Evolutionary conservation across 2,888 invertebrate species (phyloP), one percentile per base, ranked within the genome.

Genomic region (Latheticus oryzae): DNA sequence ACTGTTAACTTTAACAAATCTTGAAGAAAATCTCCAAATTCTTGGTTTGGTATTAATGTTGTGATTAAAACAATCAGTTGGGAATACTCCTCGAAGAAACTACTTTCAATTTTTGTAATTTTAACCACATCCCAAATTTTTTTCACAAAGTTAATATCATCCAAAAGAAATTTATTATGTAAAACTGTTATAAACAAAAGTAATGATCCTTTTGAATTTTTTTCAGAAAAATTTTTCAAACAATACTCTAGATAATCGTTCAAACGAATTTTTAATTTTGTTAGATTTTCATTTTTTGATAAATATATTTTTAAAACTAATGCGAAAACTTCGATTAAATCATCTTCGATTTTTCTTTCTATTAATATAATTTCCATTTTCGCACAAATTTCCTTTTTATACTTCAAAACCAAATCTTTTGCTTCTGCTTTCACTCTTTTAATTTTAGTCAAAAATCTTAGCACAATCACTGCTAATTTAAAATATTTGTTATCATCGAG

Each of bases 1-100:
- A 76, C 76, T n/a, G 69, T 67, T 37, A 61, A 52, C 50, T 62
- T 33, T n/a, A 71, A 47, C 48, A 77, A 63, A 63, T 77, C 74
- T 5, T 60, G 35, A 4, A 67, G 62, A 37, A 76, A 61, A 5
- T 42, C 43, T 13, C 54, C 19, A 61, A 77, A 78, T 21, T 73
- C 54, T 15, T 77, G 73, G 50, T 70, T 71, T 2, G 74, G 63
- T 19, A 76, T 69, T 37, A 70, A 67, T 47, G 72, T 71, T 23
- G 74, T 67, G 30, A 77, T 70, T 33, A 76, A 59, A 5, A 65
- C 61, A 5, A 75, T 58, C 23, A 77, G 55, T 57, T 73, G 73
- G 1, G 72, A 66, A 64, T 69, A 73, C 16, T 76, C 71, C 3
- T 74, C 71, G 13, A 48, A 37, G 30, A 62, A n/a, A n/a, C n/a